Evolutionary conservation across 2,888 invertebrate genomes (phyloP).

Genomic region (Harpalus rubripes): DNA sequence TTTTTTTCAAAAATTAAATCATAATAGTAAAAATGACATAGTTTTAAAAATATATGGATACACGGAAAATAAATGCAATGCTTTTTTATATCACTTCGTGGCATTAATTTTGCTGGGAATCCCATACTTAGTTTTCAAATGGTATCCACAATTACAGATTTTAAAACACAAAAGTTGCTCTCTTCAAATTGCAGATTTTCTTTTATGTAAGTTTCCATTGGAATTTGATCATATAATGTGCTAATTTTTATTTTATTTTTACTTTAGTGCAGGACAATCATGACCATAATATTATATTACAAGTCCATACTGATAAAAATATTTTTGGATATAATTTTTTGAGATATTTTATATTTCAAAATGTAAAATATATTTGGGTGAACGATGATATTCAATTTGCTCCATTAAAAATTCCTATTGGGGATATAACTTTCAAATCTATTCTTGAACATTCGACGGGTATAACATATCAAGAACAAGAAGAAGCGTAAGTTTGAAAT

Average conservation of each 20-base stretch:
- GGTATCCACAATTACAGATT: conserved; percentile 80
- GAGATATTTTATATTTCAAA: conserved; percentile 80
- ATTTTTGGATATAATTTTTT: conserved; percentile 77
- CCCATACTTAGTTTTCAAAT: conserved; percentile 80
- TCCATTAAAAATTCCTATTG: conserved; percentile 78
- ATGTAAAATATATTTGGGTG: conserved; percentile 81
- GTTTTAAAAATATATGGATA: conserved; percentile 79
- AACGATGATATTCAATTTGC: conserved; percentile 78
- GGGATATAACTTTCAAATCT: conserved; percentile 78
- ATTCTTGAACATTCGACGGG: conserved; percentile 80
- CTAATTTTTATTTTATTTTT: conserved; percentile 19
- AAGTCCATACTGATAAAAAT: conserved; percentile 77
- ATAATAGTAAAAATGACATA: conserved; percentile 75
- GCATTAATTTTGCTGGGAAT: conserved; percentile 79
- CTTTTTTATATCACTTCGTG: conserved; percentile 78
- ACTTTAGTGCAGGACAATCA: conserved; percentile 79
- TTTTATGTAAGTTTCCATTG: conserved; percentile 78
- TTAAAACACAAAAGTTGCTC: conserved; percentile 80
- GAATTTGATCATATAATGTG: conserved; percentile 2
- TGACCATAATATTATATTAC: conserved; percentile 77
- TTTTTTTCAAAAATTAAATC: conserved; percentile 79
- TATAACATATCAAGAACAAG: conserved; percentile 79
- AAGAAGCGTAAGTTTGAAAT: conserved; percentile 79
- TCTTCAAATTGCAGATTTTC: conserved; percentile 79
- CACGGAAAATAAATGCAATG: conserved; percentile 77